Evolutionary conservation across 2,113 vertebrate genomes (phyloP).

Genomic region (Amphilophus citrinellus): DNA sequence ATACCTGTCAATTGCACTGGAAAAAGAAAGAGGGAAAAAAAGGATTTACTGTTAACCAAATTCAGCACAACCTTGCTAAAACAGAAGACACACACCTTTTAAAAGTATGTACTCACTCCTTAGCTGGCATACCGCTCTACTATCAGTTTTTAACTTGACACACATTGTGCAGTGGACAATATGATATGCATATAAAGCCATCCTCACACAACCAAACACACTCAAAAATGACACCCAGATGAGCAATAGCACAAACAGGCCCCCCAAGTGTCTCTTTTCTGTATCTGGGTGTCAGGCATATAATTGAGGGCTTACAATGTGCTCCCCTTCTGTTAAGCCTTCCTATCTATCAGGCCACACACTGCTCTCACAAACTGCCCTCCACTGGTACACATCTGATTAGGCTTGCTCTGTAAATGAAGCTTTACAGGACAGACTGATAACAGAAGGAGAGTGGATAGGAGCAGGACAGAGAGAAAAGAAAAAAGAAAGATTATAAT

Average conservation of each 20-base stretch:
- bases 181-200: slow-evolving; percentile 13
- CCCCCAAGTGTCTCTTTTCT: slow-evolving; percentile 53
- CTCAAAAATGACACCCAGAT: slow-evolving; percentile 24
- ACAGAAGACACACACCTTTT: neutral
- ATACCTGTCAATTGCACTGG: neutral
- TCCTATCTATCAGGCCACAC: slow-evolving; percentile 71
- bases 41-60: neutral
- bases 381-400: slow-evolving; percentile 73
- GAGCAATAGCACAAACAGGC: slow-evolving; percentile 47
- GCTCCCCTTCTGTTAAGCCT: slow-evolving; percentile 70
- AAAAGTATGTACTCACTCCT: neutral
- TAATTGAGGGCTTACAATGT: slow-evolving; percentile 76
- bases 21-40: neutral
- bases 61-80: neutral
- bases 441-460: slow-evolving; percentile 50
- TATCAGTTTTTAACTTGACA: neutral
- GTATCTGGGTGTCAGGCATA: slow-evolving; percentile 62
- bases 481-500: slow-evolving; percentile 53
- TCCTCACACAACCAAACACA: slow-evolving; percentile 19
- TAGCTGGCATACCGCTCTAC: neutral
- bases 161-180: slow-evolving; percentile 3
- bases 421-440: slow-evolving; percentile 65
- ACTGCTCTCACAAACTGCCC: slow-evolving; percentile 72
- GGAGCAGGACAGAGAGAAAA: slow-evolving; percentile 5
- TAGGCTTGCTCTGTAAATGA: slow-evolving; percentile 73